phyloP scores from a whole-genome alignment of 2,113 vertebrate species.

The Ochotona curzoniae region DNA sequence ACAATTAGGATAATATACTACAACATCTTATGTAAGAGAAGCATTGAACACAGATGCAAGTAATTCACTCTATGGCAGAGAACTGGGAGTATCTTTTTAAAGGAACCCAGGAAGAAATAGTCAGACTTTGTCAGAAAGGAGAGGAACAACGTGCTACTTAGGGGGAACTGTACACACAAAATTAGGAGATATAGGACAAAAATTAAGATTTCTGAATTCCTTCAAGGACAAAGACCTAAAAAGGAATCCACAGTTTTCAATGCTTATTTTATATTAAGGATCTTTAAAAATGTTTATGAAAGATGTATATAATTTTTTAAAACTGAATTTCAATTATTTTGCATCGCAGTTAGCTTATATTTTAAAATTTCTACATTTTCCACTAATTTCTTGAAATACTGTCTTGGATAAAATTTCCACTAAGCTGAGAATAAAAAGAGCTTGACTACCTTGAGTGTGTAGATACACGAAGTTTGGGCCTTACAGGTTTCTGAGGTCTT shows the following conservation, averaged over 20 bases:
- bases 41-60: not conserved
- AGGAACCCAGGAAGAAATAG: not conserved
- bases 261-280: constrained; percentile 21
- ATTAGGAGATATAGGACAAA: not conserved
- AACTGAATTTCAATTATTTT: no score
- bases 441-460: constrained; percentile 48
- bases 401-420: constrained; percentile 21
- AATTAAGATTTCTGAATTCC: not conserved
- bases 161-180: not conserved
- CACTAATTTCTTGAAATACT: no score
- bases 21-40: not conserved
- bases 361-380: no score
- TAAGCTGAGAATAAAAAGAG: constrained; percentile 16
- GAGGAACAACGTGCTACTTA: not conserved
- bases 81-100: constrained; percentile 3
- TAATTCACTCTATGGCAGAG: constrained; percentile 26
- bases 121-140: not conserved
- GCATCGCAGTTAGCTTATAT: no score
- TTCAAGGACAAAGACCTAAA: constrained; percentile 15
- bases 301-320: no score
- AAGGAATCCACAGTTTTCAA: constrained; percentile 61
- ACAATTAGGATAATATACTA: not conserved
- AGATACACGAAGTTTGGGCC: not conserved
- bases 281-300: no score
- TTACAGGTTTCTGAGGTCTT: not conserved